These are phyloP conservation scores for Lepidotrigona ventralis DNA, from an alignment of 1,140 invertebrate species.

Conservation along the genomic window DNA sequence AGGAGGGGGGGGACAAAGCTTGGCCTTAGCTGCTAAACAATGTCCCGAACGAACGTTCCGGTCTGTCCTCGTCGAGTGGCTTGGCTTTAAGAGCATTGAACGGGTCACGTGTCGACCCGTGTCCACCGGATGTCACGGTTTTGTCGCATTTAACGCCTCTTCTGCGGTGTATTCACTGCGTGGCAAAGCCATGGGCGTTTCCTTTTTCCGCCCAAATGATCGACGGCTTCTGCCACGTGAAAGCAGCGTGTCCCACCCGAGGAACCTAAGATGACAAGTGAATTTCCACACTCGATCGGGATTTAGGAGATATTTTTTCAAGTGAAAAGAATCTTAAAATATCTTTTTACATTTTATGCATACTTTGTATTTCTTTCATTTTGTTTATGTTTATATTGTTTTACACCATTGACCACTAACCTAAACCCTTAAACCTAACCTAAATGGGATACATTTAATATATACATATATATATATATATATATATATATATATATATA, in stretches of 20 bases:
- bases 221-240: slow-evolving; percentile 54
- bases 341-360: no score
- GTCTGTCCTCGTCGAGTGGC: slow-evolving; percentile 16
- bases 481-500: no score
- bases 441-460: no score
- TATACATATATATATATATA: no score
- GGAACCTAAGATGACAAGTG: neutral
- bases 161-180: slow-evolving; percentile 61
- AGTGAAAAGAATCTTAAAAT: neutral
- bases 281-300: neutral
- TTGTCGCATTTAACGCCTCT: slow-evolving; percentile 73
- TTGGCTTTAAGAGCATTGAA: slow-evolving; percentile 49
- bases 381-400: no score
- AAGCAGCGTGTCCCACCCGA: neutral
- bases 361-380: no score
- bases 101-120: slow-evolving; percentile 75
- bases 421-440: no score
- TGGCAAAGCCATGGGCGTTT: slow-evolving; percentile 72
- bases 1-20: slow-evolving; percentile 23
- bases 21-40: slow-evolving; percentile 12
- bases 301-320: no score
- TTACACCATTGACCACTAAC: no score
- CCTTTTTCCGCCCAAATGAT: slow-evolving; percentile 66
- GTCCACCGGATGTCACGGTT: slow-evolving; percentile 75
- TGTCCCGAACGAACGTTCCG: neutral